Conservation (phyloP, 2,113 vertebrate species). For the zebrafish (Danio rerio) region GRCz12tu NC_133187.1:10610001-10610500, state of each 20-base stretch:
- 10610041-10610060: not conserved
- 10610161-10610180: slow-evolving; percentile 84
- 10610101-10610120: slow-evolving; percentile 78
- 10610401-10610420: too few species aligned
- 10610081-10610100: slow-evolving; percentile 68
- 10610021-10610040: too few species aligned
- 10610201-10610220: slow-evolving; percentile 83
- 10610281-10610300: not conserved
- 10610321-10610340: too few species aligned
- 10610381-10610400: too few species aligned
- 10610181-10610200: slow-evolving; percentile 78
- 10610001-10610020: too few species aligned
- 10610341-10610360: too few species aligned
- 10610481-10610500: too few species aligned
- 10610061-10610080: not conserved
- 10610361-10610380: too few species aligned
- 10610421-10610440: too few species aligned
- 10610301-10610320: not conserved
- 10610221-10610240: slow-evolving; percentile 89
- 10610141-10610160: slow-evolving; percentile 85
- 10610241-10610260: slow-evolving; percentile 85
- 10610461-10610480: too few species aligned
- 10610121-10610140: slow-evolving; percentile 82
- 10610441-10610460: too few species aligned
- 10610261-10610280: slow-evolving; percentile 82